These are phyloP conservation scores for Cheumatopsyche charites DNA, from an alignment of 1,140 invertebrate species.

Conservation along the genomic window DNA sequence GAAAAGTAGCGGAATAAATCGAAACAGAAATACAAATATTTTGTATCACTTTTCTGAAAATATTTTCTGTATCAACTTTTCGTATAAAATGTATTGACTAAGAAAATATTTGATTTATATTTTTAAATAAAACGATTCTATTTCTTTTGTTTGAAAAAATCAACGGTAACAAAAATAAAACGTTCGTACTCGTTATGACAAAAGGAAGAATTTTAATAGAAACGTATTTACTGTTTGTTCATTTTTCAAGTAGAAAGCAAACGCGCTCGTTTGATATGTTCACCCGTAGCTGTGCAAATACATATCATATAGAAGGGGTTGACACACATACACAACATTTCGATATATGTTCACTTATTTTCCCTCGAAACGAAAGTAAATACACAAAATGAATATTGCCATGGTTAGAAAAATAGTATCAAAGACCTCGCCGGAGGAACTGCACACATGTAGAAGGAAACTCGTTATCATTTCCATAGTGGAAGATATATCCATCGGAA, in stretches of 20 bases:
- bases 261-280: neutral
- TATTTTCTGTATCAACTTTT: too few relatives aligned
- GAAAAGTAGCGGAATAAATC: too few relatives aligned
- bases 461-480: conserved; percentile 45
- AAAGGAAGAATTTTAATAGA: too few relatives aligned
- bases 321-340: conserved; percentile 5
- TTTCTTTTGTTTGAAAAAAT: too few relatives aligned
- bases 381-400: conserved; percentile 36
- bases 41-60: too few relatives aligned
- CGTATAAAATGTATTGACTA: too few relatives aligned
- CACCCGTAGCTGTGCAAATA: neutral
- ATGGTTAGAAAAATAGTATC: conserved; percentile 43
- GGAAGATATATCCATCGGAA: conserved; percentile 34
- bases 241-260: conserved; percentile 13
- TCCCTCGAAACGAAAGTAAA: conserved; percentile 26
- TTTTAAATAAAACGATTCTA: too few relatives aligned
- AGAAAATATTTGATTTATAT: too few relatives aligned
- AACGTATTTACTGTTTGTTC: neutral
- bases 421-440: conserved; percentile 10
- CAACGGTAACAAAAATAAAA: too few relatives aligned
- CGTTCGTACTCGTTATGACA: too few relatives aligned
- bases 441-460: conserved; percentile 41
- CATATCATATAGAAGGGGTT: conserved; percentile 13
- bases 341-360: conserved; percentile 29
- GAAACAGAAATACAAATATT: too few relatives aligned